These are phyloP conservation scores for Apodemus speciosus DNA, from an alignment of 2,113 vertebrate genomes.

Conservation along the genomic window DNA sequence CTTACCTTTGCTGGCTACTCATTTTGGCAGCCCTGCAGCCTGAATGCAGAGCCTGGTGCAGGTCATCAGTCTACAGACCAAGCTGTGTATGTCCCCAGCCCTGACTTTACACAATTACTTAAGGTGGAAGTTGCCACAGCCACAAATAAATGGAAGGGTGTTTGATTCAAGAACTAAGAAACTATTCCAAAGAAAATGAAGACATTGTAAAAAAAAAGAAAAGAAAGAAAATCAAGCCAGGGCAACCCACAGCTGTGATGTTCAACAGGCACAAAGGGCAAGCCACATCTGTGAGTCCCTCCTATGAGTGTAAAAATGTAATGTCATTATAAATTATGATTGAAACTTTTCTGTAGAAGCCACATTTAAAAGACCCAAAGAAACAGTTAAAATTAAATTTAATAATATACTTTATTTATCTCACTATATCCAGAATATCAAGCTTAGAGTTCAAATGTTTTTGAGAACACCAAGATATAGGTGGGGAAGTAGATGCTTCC, in stretches of 20 bases:
- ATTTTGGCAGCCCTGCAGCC: not conserved
- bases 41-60: not conserved
- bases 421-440: not conserved
- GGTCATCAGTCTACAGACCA: not conserved
- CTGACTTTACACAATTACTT: not conserved
- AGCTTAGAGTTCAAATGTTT: not conserved
- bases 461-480: not conserved
- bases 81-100: not conserved
- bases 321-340: not conserved
- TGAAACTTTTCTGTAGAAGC: not conserved
- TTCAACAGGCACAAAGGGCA: not conserved
- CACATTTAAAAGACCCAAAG: not conserved
- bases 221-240: constrained; percentile 1
- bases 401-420: not conserved
- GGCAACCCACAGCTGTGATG: not conserved
- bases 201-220: not conserved
- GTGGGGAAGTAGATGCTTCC: not conserved
- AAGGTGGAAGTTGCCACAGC: not conserved
- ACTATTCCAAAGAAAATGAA: not conserved
- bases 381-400: not conserved
- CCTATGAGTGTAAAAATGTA: not conserved
- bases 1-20: not conserved
- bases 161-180: not conserved
- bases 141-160: not conserved
- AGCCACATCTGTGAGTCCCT: not conserved